Conservation (phyloP, 2,888 invertebrate genomes). For the Ferdinandea cuprea region DNA sequence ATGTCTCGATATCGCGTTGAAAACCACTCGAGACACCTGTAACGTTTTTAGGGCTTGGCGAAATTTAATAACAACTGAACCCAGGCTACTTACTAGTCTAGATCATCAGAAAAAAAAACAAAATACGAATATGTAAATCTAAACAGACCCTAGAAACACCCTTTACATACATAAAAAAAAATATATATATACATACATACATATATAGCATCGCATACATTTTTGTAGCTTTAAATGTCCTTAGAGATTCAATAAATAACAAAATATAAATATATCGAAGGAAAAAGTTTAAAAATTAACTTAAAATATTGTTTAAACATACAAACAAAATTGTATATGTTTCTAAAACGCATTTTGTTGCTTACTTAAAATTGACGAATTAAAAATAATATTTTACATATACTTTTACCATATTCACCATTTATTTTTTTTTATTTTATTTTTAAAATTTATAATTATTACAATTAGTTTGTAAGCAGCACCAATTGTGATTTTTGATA, state of each 20-base stretch:
- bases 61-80: not conserved
- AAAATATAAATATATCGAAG: not conserved
- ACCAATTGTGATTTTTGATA: slow-evolving; percentile 76
- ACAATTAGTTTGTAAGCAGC: slow-evolving; percentile 74
- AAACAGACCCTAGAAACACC: slow-evolving; percentile 20
- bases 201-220: slow-evolving; percentile 61
- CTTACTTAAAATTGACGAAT: slow-evolving; percentile 13
- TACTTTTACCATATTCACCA: slow-evolving; percentile 40
- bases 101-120: not conserved
- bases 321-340: slow-evolving; percentile 5
- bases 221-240: slow-evolving; percentile 73
- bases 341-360: slow-evolving; percentile 28
- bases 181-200: slow-evolving; percentile 14
- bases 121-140: not conserved
- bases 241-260: slow-evolving; percentile 53
- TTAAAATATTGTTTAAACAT: not conserved
- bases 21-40: not conserved
- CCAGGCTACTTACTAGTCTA: not conserved
- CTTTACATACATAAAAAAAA: slow-evolving; percentile 21
- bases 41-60: not conserved
- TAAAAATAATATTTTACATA: slow-evolving; percentile 3
- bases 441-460: slow-evolving; percentile 42
- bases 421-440: slow-evolving; percentile 36
- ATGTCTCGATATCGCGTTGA: slow-evolving; percentile 35
- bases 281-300: slow-evolving; percentile 6